Conservation (phyloP, 2,113 vertebrate genomes). For the Psittacara wagleri region DNA sequence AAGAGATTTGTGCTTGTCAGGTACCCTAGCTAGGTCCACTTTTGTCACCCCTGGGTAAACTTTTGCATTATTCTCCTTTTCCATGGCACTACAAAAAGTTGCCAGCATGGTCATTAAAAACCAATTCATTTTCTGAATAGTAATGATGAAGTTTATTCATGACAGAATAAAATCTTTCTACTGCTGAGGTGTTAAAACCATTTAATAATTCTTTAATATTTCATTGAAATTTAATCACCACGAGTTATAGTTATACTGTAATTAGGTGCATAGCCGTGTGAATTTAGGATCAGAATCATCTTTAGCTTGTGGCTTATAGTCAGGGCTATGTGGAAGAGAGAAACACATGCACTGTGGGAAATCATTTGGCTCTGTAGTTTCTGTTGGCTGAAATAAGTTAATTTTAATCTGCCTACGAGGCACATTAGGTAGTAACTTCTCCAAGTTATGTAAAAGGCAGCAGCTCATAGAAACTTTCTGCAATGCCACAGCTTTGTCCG, state of each 20-base stretch:
- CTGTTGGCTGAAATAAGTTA: neutral
- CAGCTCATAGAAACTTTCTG: neutral
- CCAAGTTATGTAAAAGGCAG: neutral
- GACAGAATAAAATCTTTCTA: slow-evolving; percentile 7
- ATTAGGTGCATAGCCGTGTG: neutral
- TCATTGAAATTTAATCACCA: slow-evolving; percentile 11
- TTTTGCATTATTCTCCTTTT: neutral
- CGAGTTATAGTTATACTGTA: neutral
- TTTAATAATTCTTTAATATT: slow-evolving; percentile 48
- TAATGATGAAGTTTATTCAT: neutral
- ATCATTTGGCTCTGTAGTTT: neutral
- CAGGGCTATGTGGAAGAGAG: neutral
- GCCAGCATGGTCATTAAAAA: neutral
- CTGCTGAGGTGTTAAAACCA: neutral
- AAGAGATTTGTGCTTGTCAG: neutral
- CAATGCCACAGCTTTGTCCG: neutral
- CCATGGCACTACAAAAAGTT: neutral
- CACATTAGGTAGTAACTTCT: neutral
- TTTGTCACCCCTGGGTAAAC: neutral
- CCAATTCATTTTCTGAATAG: slow-evolving; percentile 4
- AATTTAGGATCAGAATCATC: neutral
- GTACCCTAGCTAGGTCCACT: neutral
- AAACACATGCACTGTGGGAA: neutral
- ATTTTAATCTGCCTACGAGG: neutral
- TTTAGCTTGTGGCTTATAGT: neutral